These are phyloP conservation scores for Distichodus sexfasciatus DNA, from an alignment of 2,797 vertebrate genomes.

Conservation along the genomic window DNA sequence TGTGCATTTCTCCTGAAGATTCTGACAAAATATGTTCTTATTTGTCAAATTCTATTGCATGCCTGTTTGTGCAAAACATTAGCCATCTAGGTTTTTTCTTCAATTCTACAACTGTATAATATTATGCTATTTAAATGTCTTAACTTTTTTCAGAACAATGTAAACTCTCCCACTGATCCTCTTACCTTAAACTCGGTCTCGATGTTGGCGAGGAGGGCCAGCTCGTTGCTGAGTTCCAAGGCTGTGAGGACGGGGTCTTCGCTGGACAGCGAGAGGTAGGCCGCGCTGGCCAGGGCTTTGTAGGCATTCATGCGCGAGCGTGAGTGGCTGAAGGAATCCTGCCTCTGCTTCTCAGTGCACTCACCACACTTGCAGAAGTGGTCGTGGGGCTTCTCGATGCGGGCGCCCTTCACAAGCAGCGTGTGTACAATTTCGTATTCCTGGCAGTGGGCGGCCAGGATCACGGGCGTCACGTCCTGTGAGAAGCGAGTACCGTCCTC, in stretches of 20 bases:
- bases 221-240: conserved; percentile 82
- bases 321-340: conserved; percentile 83
- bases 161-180: conserved; percentile 42
- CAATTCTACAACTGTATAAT: too few relatives aligned
- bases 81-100: too few relatives aligned
- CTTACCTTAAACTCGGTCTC: conserved; percentile 87
- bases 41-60: too few relatives aligned
- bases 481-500: conserved; percentile 80
- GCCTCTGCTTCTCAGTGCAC: conserved; percentile 76
- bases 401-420: conserved; percentile 76
- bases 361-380: conserved; percentile 83
- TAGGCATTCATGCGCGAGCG: conserved; percentile 84
- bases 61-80: too few relatives aligned
- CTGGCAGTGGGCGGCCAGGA: conserved; percentile 82
- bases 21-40: too few relatives aligned
- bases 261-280: conserved; percentile 81
- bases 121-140: too few relatives aligned
- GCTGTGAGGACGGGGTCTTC: conserved; percentile 84
- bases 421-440: conserved; percentile 85
- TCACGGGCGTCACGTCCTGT: conserved; percentile 81
- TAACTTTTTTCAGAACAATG: too few relatives aligned
- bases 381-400: conserved; percentile 81
- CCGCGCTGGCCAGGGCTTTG: conserved; percentile 81
- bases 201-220: conserved; percentile 83
- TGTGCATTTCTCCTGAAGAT: too few relatives aligned